phyloP scores from a whole-genome alignment of 2,113 vertebrate genomes.

The Pithys albifrons region DNA sequence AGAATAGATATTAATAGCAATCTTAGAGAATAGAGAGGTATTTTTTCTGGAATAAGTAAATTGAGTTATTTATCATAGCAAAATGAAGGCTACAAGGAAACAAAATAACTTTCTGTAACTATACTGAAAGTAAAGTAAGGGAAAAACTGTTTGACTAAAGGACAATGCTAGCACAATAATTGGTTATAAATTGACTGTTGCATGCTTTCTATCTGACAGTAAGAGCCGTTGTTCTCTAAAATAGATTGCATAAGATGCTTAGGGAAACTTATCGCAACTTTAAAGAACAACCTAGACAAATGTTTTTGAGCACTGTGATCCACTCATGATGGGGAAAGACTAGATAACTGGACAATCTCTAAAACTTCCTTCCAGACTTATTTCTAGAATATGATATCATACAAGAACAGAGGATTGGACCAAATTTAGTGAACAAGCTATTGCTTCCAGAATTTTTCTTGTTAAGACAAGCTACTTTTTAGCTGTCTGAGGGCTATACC shows the following conservation, averaged over 20 bases:
- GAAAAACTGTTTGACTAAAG: background rate
- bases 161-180: background rate
- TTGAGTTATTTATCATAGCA: background rate
- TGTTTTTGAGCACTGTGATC: background rate
- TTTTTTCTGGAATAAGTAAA: background rate
- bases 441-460: background rate
- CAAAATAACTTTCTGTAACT: background rate
- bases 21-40: background rate
- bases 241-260: background rate
- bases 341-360: background rate
- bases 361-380: background rate
- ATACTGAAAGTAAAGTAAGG: background rate
- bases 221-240: background rate
- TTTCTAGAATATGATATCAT: background rate
- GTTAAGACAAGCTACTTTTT: background rate
- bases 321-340: background rate
- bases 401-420: background rate
- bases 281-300: background rate
- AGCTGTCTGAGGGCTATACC: background rate
- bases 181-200: slow-evolving; percentile 14
- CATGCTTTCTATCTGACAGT: background rate
- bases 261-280: background rate
- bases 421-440: background rate
- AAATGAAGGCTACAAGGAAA: slow-evolving; percentile 1
- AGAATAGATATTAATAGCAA: background rate